phyloP scores from a whole-genome alignment of 2,888 invertebrate species.

The Morpho achilles region DNA sequence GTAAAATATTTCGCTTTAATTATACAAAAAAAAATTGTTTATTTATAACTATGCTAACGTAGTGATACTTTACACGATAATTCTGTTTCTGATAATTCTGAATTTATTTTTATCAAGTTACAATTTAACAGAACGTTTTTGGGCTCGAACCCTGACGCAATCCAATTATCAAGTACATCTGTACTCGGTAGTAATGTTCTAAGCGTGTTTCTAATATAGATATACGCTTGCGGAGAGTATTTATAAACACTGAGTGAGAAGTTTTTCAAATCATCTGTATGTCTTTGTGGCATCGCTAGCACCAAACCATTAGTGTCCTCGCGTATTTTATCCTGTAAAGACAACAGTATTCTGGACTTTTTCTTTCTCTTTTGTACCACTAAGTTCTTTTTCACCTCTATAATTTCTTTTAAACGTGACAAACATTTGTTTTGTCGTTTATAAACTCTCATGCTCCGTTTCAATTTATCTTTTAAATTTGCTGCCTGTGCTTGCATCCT shows the following conservation, averaged over 20 bases:
- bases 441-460: conserved; percentile 55
- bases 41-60: conserved; percentile 39
- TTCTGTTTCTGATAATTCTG: conserved; percentile 64
- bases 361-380: conserved; percentile 63
- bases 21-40: conserved; percentile 29
- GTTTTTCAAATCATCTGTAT: conserved; percentile 68
- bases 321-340: conserved; percentile 66
- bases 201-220: conserved; percentile 65
- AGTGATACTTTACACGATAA: conserved; percentile 61
- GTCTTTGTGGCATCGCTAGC: conserved; percentile 65
- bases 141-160: conserved; percentile 56
- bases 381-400: conserved; percentile 59
- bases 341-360: conserved; percentile 61
- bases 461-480: conserved; percentile 55
- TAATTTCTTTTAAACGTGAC: conserved; percentile 50
- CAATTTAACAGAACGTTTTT: conserved; percentile 51
- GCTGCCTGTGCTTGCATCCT: conserved; percentile 60
- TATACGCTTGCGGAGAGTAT: conserved; percentile 70
- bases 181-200: conserved; percentile 68
- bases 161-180: conserved; percentile 63
- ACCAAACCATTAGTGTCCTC: conserved; percentile 65
- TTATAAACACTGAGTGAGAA: conserved; percentile 69
- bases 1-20: conserved; percentile 1
- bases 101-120: conserved; percentile 56
- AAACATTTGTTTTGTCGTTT: conserved; percentile 57